Evolutionary conservation across 2,888 invertebrate species (phyloP), one percentile per base, ranked within the genome.

Genomic region (Scaptomyza polygonia): DNA sequence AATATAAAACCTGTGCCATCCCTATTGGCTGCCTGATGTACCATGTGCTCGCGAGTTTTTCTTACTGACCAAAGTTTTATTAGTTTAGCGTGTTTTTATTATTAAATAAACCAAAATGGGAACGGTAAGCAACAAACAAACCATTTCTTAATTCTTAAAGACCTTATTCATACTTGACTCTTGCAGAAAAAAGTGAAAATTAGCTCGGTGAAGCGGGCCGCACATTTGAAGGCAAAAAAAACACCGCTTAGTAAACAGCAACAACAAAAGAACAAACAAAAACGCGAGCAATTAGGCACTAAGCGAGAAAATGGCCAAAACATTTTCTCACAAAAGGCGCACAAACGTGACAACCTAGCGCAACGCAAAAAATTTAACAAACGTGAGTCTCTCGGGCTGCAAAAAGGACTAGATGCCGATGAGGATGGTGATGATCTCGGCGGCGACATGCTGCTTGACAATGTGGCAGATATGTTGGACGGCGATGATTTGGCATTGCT

Each of bases 171-270:
- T n/a, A 18, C 1, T 1, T 21, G 2, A 14, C 2, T 39, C 1
- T 55, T 77, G 12, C 54, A 92, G 92, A 92, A 91, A 90, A 92
- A 92, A 59, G 89, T 91, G 0, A 92, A 92, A 88, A 92, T 92
- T 66, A 91, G 92, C 43, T 72, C 91, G 0, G 90, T 91, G 2
- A 92, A 92, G 66, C 89, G 92, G 0, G 76, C 90, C 1, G 91
- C 91, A 4, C 92, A 92, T 70, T 71, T 92, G n/a, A 91, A 90
- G 59, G 77, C 87, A 0, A 90, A 91, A 52, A 92, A 91, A 70
- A 83, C 88, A 18, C 89, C 90, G 30, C 59, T 89, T 2, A 77
- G 79, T n/a, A 91, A 91, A 47, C 90, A 90, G 18, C 90, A 91
- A 69, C 90, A 91, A 77, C 88, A 88, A 44, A 85, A 83, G 44